Percentiles rank a stretch among this genome's conserved stretches.
phyloP scores from a whole-genome alignment of 2,888 invertebrate species.

The Oscheius sp. region DNA sequence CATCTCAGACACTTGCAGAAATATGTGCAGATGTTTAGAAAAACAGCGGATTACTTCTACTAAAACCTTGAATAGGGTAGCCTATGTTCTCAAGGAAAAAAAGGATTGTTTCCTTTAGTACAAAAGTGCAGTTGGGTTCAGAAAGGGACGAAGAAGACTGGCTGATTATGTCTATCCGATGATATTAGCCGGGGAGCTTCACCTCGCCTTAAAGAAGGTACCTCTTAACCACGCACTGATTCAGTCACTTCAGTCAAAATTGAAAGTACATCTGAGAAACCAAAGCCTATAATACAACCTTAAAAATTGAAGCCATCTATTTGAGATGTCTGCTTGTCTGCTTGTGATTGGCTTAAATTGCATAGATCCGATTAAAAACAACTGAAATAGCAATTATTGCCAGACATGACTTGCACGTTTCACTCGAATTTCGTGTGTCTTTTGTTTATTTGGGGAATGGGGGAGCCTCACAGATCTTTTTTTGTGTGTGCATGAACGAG shows the following conservation, averaged over 20 bases:
- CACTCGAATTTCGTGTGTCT: neutral
- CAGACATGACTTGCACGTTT: neutral
- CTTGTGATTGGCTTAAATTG: neutral
- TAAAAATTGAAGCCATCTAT: neutral
- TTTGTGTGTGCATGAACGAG: neutral
- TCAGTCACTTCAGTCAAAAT: constrained; percentile 11
- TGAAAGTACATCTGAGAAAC: neutral
- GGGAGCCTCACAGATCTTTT: neutral
- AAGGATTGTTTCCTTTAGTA: no score
- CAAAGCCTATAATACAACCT: neutral
- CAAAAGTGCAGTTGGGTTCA: no score
- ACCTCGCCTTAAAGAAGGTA: constrained; percentile 11
- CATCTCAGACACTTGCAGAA: no score
- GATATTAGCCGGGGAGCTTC: no score
- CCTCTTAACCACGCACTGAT: constrained; percentile 29
- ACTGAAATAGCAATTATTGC: neutral
- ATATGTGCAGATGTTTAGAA: no score
- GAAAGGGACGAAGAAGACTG: no score
- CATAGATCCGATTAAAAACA: neutral
- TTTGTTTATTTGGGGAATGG: no score
- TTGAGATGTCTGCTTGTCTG: neutral
- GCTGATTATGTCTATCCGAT: no score
- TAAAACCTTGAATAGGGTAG: no score
- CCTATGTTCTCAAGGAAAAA: no score
- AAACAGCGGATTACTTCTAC: no score